Evolutionary conservation across 2,797 vertebrate species (phyloP).

Genomic region (Enteromius paludinosus): DNA sequence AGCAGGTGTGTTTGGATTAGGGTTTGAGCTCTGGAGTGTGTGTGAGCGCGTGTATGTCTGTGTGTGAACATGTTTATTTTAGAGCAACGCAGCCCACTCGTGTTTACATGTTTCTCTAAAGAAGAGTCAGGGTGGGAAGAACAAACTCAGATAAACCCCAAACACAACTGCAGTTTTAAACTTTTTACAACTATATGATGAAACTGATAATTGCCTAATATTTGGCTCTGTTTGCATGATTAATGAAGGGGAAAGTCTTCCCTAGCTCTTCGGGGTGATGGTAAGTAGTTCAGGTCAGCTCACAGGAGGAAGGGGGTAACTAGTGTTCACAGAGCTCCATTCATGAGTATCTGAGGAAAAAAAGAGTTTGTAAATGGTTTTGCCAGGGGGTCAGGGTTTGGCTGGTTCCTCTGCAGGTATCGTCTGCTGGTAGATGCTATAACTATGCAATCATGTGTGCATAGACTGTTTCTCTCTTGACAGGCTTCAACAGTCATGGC

Average conservation of each 20-base stretch:
- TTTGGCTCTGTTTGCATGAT: not conserved
- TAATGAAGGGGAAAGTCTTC: not conserved
- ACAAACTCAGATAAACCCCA: not conserved
- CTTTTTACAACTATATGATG: not conserved
- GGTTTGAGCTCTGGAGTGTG: constrained; percentile 28
- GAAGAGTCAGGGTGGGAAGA: not conserved
- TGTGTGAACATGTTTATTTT: constrained; percentile 16
- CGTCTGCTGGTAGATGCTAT: not conserved
- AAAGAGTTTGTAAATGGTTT: constrained; percentile 10
- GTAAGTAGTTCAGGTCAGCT: constrained; percentile 61
- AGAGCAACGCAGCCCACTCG: not conserved
- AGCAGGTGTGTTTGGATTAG: constrained; percentile 65
- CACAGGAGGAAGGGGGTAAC: constrained; percentile 61
- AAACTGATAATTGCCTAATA: not conserved
- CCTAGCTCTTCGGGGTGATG: constrained; percentile 44
- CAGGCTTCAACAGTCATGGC: not conserved
- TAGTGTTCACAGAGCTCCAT: constrained; percentile 72
- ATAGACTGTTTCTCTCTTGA: not conserved
- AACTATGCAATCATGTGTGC: not conserved
- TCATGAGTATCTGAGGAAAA: constrained; percentile 68
- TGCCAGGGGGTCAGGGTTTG: constrained; percentile 41
- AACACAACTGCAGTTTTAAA: not conserved
- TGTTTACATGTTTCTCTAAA: constrained; percentile 25
- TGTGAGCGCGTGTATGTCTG: constrained; percentile 8
- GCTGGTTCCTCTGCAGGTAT: constrained; percentile 19